A percentile compares a stretch with the other conserved stretches of the same genome.
phyloP scores from a whole-genome alignment of 2,797 vertebrate species.

The Oophaga sylvatica region DNA sequence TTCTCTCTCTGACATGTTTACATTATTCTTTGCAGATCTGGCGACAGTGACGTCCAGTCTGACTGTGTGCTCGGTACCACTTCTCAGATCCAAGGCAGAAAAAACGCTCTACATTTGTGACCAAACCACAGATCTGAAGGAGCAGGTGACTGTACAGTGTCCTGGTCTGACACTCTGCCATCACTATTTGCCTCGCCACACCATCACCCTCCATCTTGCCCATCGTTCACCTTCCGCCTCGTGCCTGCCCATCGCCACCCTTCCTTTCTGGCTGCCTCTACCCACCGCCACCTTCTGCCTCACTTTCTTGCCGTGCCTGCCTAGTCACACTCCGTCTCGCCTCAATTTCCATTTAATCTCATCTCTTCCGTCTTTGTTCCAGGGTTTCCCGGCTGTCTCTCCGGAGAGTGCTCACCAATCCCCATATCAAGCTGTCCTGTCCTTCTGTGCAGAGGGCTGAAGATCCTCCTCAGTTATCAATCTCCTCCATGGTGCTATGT shows the following conservation, averaged over 20 bases:
- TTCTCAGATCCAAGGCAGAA: constrained; percentile 22
- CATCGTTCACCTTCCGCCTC: not conserved
- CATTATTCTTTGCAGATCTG: constrained; percentile 24
- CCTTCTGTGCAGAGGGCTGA: constrained; percentile 68
- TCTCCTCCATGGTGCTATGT: constrained; percentile 21
- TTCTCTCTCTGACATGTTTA: no score
- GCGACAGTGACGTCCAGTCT: constrained; percentile 46
- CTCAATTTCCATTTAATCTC: not conserved
- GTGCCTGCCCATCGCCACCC: not conserved
- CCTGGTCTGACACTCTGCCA: no score
- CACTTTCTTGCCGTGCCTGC: no score
- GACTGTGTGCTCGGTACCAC: constrained; percentile 40
- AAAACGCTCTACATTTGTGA: constrained; percentile 49
- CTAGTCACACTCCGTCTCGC: no score
- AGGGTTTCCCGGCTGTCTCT: constrained; percentile 43
- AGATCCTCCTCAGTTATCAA: not conserved
- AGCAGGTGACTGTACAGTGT: constrained; percentile 22
- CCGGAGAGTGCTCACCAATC: constrained; percentile 21
- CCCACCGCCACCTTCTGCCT: no score
- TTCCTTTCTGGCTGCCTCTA: no score
- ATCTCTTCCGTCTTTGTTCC: not conserved
- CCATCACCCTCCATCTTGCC: not conserved
- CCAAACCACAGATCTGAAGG: constrained; percentile 3
- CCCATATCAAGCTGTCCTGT: constrained; percentile 56
- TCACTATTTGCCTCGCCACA: no score